These are phyloP conservation scores for Eretmocerus hayati DNA, from an alignment of 2,888 invertebrate species.

Conservation along the genomic window DNA sequence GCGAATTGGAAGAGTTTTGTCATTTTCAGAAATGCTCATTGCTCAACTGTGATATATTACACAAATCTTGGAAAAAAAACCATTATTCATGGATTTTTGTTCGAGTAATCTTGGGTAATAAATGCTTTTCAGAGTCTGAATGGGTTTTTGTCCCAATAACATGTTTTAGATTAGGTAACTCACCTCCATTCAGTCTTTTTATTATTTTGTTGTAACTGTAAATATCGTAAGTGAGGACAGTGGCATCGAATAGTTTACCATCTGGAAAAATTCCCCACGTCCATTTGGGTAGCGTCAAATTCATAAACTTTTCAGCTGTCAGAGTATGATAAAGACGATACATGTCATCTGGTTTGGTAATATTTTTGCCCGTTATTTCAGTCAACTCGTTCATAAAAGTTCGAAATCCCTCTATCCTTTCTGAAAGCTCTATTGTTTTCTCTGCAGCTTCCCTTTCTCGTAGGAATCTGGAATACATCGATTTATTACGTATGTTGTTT, in stretches of 20 bases:
- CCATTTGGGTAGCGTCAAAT: conserved; percentile 54
- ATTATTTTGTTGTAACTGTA: conserved; percentile 51
- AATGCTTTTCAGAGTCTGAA: too few species aligned
- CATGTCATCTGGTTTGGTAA: conserved; percentile 24
- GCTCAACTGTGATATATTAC: too few species aligned
- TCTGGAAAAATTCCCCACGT: conserved; percentile 49
- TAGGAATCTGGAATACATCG: too few species aligned
- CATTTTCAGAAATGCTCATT: too few species aligned
- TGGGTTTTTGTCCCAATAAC: not conserved
- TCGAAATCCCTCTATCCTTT: conserved; percentile 15
- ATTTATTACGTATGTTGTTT: too few species aligned
- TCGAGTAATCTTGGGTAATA: too few species aligned
- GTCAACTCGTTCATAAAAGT: conserved; percentile 25
- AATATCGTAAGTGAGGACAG: conserved; percentile 51
- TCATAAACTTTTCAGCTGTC: conserved; percentile 49
- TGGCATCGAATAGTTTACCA: conserved; percentile 50
- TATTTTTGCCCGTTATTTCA: conserved; percentile 24
- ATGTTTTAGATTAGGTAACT: not conserved
- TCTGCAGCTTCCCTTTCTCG: too few species aligned
- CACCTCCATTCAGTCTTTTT: conserved; percentile 53
- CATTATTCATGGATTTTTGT: too few species aligned
- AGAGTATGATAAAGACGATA: conserved; percentile 32
- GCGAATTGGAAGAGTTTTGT: too few species aligned
- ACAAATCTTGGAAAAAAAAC: too few species aligned
- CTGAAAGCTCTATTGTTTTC: conserved; percentile 18